Evolutionary conservation across 1,140 invertebrate species (phyloP).

Genomic region (Agrypnia vestita): DNA sequence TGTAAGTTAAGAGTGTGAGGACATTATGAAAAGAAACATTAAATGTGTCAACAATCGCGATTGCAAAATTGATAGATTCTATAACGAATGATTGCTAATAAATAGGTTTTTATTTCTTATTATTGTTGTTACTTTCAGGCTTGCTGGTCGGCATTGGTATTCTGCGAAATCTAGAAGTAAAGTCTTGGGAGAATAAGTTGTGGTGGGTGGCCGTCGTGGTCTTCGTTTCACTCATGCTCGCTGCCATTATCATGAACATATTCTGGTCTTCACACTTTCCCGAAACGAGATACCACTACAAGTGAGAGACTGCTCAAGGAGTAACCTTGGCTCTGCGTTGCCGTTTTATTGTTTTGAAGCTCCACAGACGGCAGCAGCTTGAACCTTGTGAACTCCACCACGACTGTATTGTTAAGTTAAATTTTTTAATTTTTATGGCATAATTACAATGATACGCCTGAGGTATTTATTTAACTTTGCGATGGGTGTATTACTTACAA

Average conservation of each 20-base stretch:
- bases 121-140: slow-evolving; percentile 76
- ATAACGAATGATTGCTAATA: too few relatives aligned
- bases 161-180: slow-evolving; percentile 90
- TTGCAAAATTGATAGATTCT: too few relatives aligned
- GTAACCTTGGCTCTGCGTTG: background rate
- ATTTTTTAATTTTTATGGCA: background rate
- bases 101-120: too few relatives aligned
- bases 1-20: too few relatives aligned
- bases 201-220: slow-evolving; percentile 89
- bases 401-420: background rate
- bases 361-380: background rate
- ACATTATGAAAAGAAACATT: too few relatives aligned
- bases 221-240: slow-evolving; percentile 83
- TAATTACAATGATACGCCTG: too few relatives aligned
- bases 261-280: slow-evolving; percentile 76
- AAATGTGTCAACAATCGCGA: too few relatives aligned
- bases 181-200: slow-evolving; percentile 86
- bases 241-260: slow-evolving; percentile 85
- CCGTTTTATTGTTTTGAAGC: background rate
- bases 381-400: background rate
- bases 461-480: too few relatives aligned
- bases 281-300: slow-evolving; percentile 61
- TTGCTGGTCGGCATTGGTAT: slow-evolving; percentile 94
- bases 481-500: too few relatives aligned
- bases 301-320: background rate